Conservation (phyloP, 2,797 vertebrate species). For the Poecilia wingei region DNA sequence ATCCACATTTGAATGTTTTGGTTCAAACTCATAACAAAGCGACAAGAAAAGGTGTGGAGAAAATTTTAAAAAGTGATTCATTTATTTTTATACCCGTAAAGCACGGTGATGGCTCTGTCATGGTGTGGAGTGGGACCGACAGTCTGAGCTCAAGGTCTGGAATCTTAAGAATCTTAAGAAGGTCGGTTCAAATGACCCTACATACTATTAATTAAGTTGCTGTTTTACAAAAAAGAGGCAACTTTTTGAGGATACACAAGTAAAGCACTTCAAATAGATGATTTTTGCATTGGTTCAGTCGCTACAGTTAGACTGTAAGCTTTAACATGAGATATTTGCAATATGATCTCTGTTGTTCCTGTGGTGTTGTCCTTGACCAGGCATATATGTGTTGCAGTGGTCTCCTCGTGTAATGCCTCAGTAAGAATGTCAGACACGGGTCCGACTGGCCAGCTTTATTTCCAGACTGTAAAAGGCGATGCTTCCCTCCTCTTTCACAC, state of each 20-base stretch:
- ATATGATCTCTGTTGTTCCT: constrained; percentile 4
- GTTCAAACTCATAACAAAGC: background rate
- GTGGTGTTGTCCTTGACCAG: constrained; percentile 19
- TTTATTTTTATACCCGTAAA: background rate
- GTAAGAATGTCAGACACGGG: constrained; percentile 41
- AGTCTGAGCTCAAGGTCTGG: background rate
- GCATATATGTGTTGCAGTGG: constrained; percentile 8
- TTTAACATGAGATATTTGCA: background rate
- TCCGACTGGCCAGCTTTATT: constrained; percentile 58
- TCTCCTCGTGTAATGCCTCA: constrained; percentile 32
- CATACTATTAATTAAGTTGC: background rate
- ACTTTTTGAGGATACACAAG: background rate
- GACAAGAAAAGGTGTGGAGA: background rate
- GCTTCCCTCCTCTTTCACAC: constrained; percentile 22
- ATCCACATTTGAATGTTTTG: background rate
- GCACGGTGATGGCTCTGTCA: background rate
- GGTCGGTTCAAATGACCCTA: background rate
- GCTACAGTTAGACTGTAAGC: background rate
- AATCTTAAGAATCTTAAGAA: background rate
- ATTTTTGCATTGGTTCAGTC: background rate
- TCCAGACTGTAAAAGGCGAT: constrained; percentile 79
- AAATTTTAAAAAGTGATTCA: background rate
- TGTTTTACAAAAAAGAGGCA: background rate
- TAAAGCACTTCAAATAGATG: background rate
- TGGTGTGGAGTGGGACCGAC: background rate